Evolutionary conservation across 2,113 vertebrate genomes (phyloP), one percentile per base, ranked within the genome.

Genomic region (Hystrix cristata): DNA sequence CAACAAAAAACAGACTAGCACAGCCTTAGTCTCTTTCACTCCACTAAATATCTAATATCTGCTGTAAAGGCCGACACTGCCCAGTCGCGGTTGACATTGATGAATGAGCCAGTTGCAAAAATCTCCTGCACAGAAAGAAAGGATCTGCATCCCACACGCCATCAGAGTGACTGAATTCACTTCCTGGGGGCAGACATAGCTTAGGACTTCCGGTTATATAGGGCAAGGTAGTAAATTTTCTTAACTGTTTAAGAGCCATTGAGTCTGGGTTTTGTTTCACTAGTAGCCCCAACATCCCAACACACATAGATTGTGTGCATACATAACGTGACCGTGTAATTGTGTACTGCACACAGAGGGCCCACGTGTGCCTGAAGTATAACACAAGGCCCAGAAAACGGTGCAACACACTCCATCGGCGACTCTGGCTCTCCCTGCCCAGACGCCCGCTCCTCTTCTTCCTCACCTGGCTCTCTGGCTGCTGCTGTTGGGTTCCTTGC

Each of bases 231-330:
- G 65, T 65, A 51, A 10, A 71, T 84, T 83, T 71, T 84, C 60
- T 18, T 83, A 19, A 65, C 71, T 65, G n/a, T 71, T 72, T 15
- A 62, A 82, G 72, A 84, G 43, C 80, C 57, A 51, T 67, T 46
- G 46, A 93, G 85, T 67, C 64, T 90, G 53, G 31, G 18, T 87
- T 86, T 93, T 93, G 81, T 92, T 85, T 89, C 38, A 72, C 48
- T 21, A 85, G 62, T 16, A 90, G 48, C 38, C 38, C 59, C 53
- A 85, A 74, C 34, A 59, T 90, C 65, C 65, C 76, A 81, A 72
- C 53, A 96, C 79, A 80, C 19, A 81, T 13, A 23, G 23, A 89
- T 53, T 81, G 43, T 82, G 31, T 69, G 21, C 46, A 65, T 21
- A 11, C 84, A n/a, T 67, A 48, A 59, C 43, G 79, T n/a, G 8